A percentile compares a stretch with the other conserved stretches of the same genome.
These are phyloP conservation scores for Leucophenga montana DNA, from an alignment of 2,888 invertebrate species.

Conservation along the genomic window DNA sequence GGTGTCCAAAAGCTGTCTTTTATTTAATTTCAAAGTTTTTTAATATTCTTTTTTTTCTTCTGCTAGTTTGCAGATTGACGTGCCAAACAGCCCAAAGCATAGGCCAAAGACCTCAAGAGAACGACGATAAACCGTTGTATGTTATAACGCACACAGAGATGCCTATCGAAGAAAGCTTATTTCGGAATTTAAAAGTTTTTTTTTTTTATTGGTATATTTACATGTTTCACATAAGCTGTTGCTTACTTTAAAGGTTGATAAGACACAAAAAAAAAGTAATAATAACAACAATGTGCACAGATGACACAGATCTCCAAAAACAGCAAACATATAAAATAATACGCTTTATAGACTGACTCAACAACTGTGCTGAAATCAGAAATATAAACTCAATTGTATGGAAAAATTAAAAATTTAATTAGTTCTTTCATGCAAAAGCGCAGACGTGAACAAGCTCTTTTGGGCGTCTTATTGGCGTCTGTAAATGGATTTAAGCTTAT, in stretches of 20 bases:
- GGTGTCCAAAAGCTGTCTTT: too few relatives aligned
- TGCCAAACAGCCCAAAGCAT: conserved; percentile 2
- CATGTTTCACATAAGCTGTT: conserved; percentile 6
- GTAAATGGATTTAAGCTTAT: neutral
- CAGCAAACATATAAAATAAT: neutral
- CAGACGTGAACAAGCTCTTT: too few relatives aligned
- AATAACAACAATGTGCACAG: too few relatives aligned
- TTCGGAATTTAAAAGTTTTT: neutral
- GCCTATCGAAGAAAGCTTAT: neutral
- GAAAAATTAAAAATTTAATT: conserved; percentile 9
- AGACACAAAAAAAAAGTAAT: neutral
- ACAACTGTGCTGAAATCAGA: neutral
- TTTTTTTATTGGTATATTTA: conserved; percentile 5
- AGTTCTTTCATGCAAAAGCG: neutral
- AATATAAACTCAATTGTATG: neutral
- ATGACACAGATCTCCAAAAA: conserved; percentile 18
- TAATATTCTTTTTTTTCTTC: too few relatives aligned
- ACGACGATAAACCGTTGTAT: neutral
- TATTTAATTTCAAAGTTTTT: too few relatives aligned
- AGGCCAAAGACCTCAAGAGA: conserved; percentile 19
- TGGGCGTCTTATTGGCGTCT: conserved; percentile 16
- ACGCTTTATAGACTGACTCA: neutral
- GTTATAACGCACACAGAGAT: conserved; percentile 2
- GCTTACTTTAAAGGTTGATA: neutral
- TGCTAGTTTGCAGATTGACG: too few relatives aligned